Evolutionary conservation across 2,797 vertebrate genomes (phyloP), one percentile per base, ranked within the genome.

Genomic region (Sparidentex hasta): DNA sequence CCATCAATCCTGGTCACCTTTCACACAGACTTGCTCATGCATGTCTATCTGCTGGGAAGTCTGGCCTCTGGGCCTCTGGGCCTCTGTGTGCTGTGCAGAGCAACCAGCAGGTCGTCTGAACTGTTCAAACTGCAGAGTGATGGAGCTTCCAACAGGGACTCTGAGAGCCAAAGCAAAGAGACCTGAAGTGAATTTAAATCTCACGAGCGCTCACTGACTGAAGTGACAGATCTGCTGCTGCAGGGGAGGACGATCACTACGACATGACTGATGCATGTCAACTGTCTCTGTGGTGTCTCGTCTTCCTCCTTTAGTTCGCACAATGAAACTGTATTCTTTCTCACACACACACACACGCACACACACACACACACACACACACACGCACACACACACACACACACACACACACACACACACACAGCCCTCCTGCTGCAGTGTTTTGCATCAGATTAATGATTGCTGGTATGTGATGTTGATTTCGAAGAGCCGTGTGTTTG

Each of bases 371-470:
- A 25, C 25, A 25, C 25, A 25, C 25, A 25, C 25, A 25, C 25
- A 25, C 25, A 25, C 25, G n/a, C n/a, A n/a, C n/a, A n/a, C n/a
- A n/a, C n/a, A n/a, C n/a, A n/a, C 27, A 70, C 29, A 59, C 33
- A 64, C 21, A 17, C 46, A 46, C 27, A 47, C 47, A 70, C 14
- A 46, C 25, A 59, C 12, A 43, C 27, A 25, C 43, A 54, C 29
- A 70, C 18, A 52, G 4, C 14, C 54, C 54, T 13, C 68, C 52
- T 82, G 77, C 84, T 78, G 80, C 82, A 84, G 73, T 79, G 81
- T 83, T 90, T 90, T 87, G 83, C 86, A 84, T 90, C 67, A 80
- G 79, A 90, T 92, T 65, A 86, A 68, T 77, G 74, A 82, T 68
- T 74, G 69, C 67, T 51, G 65, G 56, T 66, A 25, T 57, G 21